Conservation (phyloP, 1,140 invertebrate genomes). For the Nebria ingens region DNA sequence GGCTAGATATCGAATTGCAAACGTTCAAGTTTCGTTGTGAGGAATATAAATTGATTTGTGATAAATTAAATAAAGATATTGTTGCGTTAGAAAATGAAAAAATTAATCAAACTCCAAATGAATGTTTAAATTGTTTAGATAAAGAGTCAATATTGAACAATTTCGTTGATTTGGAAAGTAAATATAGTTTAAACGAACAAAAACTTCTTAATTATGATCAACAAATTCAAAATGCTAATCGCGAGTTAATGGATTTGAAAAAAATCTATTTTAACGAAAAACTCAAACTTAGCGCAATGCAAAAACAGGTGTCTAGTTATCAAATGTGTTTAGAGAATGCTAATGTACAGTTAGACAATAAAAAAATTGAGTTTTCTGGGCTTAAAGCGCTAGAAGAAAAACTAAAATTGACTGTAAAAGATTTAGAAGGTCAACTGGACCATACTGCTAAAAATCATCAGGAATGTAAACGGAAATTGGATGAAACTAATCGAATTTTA, state of each 20-base stretch:
- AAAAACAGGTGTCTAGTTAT: background rate
- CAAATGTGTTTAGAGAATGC: conserved; percentile 3
- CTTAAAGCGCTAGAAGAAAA: background rate
- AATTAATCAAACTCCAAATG: background rate
- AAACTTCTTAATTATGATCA: too few relatives aligned
- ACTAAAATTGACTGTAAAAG: background rate
- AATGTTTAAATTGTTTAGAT: conserved; percentile 6
- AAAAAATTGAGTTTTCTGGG: background rate
- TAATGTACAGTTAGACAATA: background rate
- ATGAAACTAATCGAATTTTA: background rate
- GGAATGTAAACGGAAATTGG: background rate
- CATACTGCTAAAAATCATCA: background rate
- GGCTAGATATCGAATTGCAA: background rate
- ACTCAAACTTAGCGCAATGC: background rate
- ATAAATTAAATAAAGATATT: conserved; percentile 1
- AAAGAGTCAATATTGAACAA: background rate
- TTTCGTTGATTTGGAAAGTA: background rate
- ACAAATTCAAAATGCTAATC: background rate
- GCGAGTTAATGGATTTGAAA: background rate
- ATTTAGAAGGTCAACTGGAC: background rate
- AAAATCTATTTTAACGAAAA: conserved; percentile 4
- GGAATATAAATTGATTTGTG: background rate
- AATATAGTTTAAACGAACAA: too few relatives aligned
- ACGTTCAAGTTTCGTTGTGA: background rate
- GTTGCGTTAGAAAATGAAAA: background rate